Evolutionary conservation across 1,140 invertebrate species (phyloP), one percentile per base, ranked within the genome.

Genomic region (Leptonema lineaticorne): DNA sequence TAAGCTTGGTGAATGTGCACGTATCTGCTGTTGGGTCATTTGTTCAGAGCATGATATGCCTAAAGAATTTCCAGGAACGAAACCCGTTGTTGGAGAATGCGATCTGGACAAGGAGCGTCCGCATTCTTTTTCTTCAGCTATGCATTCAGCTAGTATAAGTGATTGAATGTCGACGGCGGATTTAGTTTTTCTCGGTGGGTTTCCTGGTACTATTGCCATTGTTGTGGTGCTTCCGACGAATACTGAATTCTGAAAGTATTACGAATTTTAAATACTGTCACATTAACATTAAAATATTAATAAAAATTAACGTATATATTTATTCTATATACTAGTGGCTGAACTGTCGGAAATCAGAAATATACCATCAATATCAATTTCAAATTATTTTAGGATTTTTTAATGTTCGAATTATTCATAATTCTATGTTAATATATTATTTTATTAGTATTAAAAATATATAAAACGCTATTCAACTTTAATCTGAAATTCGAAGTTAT

Each of bases 131-230:
- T 58, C 48, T 41, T 69, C 71, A 7, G 63, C 58, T 48, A 73
- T 69, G 37, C 78, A 80, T 68, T 86, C 85, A 24, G 85, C 82
- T 11, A 87, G 75, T 0, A 90, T 84, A 37, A 93, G 79, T 3
- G 90, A 90, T 74, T 92, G 90, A 6, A 93, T 85, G 76, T 94
- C 91, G 68, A 92, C 87, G 0, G 91, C 92, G n/a, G 90, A 92
- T 71, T 92, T 91, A 0, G 88, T 87, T 68, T 91, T 87, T 2
- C 92, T 78, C 0, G 89, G 89, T 5, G 85, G 83, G 67, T 83
- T 83, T 74, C 85, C 82, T 14, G 88, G 84, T 68, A 88, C 77
- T 18, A 82, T 74, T 48, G 80, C 78, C 83, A 87, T 84, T 69
- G 85, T 81, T 69, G 82, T 79, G 67, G 89, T 85, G 69, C 88